These are phyloP conservation scores for Macrosteles quadrilineatus DNA, from an alignment of 1,140 invertebrate genomes.

Conservation along the genomic window DNA sequence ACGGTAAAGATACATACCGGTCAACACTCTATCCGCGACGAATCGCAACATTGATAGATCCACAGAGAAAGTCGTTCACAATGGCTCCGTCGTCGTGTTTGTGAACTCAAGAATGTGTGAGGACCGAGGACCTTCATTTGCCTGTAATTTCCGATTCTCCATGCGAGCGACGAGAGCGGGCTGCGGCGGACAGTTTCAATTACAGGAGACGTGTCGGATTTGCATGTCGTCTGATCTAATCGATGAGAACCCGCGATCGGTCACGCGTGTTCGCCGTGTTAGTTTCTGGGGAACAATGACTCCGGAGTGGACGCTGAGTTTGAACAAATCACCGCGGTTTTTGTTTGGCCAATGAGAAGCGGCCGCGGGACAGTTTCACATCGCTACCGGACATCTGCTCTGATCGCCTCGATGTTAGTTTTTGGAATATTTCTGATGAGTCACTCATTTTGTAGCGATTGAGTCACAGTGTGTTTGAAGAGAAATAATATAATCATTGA, in stretches of 20 bases:
- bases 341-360: neutral
- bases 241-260: neutral
- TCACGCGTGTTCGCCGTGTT: neutral
- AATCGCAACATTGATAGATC: no score
- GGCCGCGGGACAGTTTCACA: neutral
- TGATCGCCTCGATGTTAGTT: no score
- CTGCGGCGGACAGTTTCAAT: neutral
- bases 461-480: no score
- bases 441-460: no score
- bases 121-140: neutral
- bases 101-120: no score
- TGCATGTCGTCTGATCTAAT: constrained; percentile 9
- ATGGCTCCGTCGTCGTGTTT: no score
- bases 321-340: neutral
- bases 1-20: no score
- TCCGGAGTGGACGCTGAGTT: neutral
- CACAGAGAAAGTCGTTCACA: no score
- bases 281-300: neutral
- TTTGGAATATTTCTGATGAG: no score
- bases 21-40: no score
- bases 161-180: constrained; percentile 3
- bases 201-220: constrained; percentile 8
- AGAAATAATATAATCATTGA: no score
- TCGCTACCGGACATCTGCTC: neutral
- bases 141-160: constrained; percentile 9